These are phyloP conservation scores for Triplophysa dalaica DNA, from an alignment of 2,113 vertebrate species.

Conservation along the genomic window DNA sequence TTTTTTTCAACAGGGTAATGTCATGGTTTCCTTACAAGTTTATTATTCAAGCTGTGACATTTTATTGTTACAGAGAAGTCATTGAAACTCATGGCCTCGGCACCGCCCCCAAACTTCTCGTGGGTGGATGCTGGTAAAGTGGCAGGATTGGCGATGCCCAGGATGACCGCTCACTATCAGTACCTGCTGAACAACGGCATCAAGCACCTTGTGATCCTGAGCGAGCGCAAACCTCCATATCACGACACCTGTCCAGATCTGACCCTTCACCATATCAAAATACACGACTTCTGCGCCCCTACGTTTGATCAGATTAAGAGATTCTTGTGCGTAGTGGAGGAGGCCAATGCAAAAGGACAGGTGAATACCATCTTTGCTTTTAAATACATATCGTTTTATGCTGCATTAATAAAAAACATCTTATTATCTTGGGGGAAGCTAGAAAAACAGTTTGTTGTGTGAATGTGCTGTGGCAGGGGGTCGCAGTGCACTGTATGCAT, in stretches of 20 bases:
- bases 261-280: constrained; percentile 81
- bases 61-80: not conserved
- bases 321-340: constrained; percentile 84
- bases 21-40: too few species aligned
- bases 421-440: too few species aligned
- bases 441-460: not conserved
- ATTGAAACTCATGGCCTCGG: constrained; percentile 67
- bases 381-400: too few species aligned
- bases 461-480: constrained; percentile 70
- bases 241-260: constrained; percentile 80
- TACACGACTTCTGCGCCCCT: constrained; percentile 86
- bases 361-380: constrained; percentile 51
- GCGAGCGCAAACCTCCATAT: constrained; percentile 80
- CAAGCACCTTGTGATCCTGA: constrained; percentile 85
- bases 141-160: constrained; percentile 85
- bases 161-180: constrained; percentile 81
- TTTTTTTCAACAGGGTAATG: too few species aligned
- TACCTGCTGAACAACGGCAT: constrained; percentile 82
- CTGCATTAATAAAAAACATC: too few species aligned
- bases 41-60: not conserved
- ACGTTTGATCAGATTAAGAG: constrained; percentile 79
- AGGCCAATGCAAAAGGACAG: constrained; percentile 79
- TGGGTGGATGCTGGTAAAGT: constrained; percentile 83
- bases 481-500: constrained; percentile 89
- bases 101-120: constrained; percentile 86